phyloP scores from a whole-genome alignment of 2,888 invertebrate species.

The Julus scanicus region DNA sequence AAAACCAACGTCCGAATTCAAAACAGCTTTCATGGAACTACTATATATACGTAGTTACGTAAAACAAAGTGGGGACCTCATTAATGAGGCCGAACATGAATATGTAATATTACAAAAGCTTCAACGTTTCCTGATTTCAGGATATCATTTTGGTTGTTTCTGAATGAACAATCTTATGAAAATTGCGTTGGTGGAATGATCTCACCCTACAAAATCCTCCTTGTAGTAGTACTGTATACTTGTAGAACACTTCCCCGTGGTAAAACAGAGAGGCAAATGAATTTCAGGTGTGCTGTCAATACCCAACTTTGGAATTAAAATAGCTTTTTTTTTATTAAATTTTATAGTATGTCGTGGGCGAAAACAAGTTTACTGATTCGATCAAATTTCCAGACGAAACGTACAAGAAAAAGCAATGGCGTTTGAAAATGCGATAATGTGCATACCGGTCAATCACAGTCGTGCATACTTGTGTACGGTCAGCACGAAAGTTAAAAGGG shows the following conservation, averaged over 20 bases:
- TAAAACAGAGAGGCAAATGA: not conserved
- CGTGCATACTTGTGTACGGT: not conserved
- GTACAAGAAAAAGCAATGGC: not conserved
- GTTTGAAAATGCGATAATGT: not conserved
- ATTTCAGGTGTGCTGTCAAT: not conserved
- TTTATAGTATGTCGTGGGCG: not conserved
- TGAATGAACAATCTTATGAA: not conserved
- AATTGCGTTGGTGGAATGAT: constrained; percentile 24
- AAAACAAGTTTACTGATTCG: not conserved
- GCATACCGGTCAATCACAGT: constrained; percentile 10
- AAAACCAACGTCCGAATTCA: no score
- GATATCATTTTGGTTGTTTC: not conserved
- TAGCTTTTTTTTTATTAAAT: not conserved
- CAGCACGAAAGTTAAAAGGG: not conserved
- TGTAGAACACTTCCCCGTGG: not conserved
- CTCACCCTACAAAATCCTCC: not conserved
- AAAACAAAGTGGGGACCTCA: not conserved
- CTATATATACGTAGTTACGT: not conserved
- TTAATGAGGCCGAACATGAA: not conserved
- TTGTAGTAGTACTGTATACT: not conserved
- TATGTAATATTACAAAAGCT: not conserved
- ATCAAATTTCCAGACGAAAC: constrained; percentile 13
- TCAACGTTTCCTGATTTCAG: not conserved
- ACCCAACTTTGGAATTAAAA: not conserved
- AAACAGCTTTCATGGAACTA: no score